Conservation (phyloP, 2,797 vertebrate species). For the Pipistrellus kuhlii region DNA sequence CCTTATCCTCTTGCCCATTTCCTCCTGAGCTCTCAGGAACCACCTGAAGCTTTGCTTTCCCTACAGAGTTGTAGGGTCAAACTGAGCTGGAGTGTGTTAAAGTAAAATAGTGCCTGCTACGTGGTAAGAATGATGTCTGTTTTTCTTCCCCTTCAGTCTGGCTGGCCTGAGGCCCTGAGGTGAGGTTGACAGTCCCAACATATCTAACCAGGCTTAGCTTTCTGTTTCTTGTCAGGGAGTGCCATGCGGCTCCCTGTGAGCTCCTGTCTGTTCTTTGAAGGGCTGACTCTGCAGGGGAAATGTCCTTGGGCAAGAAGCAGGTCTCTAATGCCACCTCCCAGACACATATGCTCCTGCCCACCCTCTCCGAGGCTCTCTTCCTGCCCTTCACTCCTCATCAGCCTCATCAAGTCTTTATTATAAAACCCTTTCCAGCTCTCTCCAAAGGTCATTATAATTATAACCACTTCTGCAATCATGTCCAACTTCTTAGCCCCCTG, state of each 20-base stretch:
- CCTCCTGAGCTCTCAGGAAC: not conserved
- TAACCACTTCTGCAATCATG: conserved; percentile 76
- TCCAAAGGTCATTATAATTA: conserved; percentile 81
- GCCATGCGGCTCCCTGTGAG: not conserved
- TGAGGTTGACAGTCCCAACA: not conserved
- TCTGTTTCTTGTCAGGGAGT: not conserved
- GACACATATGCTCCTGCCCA: not conserved
- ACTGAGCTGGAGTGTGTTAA: not conserved
- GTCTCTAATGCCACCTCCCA: not conserved
- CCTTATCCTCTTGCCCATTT: not conserved
- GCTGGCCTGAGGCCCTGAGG: not conserved
- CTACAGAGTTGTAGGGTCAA: not conserved
- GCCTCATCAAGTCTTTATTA: conserved; percentile 75
- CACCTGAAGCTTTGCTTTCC: not conserved
- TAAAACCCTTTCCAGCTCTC: conserved; percentile 61
- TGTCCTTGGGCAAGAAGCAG: conserved; percentile 25
- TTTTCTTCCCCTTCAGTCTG: not conserved
- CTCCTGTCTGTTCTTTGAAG: not conserved
- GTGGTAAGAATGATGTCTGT: accelerated
- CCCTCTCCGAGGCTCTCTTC: conserved; percentile 17
- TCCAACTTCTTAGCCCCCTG: conserved; percentile 61
- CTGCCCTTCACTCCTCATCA: conserved; percentile 42
- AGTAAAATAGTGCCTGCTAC: not conserved
- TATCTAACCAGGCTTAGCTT: not conserved
- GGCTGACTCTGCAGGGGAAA: not conserved